A percentile compares a stretch with the other conserved stretches of the same genome.
These are phyloP conservation scores for Pandemis cinnamomeana DNA, from an alignment of 2,888 invertebrate genomes.

Conservation along the genomic window DNA sequence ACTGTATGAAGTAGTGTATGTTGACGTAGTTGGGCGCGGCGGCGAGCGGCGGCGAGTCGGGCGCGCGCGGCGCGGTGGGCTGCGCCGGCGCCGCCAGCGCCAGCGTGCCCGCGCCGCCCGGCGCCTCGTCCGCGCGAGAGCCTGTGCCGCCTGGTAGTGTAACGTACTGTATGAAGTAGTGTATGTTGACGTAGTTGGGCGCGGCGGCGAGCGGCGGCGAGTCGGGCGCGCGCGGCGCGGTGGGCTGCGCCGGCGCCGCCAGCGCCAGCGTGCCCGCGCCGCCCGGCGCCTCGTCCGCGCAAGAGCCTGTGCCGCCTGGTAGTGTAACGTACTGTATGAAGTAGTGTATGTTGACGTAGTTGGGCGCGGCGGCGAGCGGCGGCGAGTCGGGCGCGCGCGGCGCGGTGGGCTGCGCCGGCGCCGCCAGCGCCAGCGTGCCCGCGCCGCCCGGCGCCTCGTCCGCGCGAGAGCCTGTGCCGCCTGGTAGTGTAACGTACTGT, in stretches of 20 bases:
- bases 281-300: constrained; percentile 87
- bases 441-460: constrained; percentile 86
- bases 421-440: constrained; percentile 84
- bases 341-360: constrained; percentile 97
- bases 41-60: constrained; percentile 88
- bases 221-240: constrained; percentile 86
- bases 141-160: too few species aligned
- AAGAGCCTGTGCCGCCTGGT: too few species aligned
- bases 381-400: constrained; percentile 89
- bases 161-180: constrained; percentile 92
- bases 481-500: constrained; percentile 78
- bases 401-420: constrained; percentile 60
- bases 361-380: constrained; percentile 87
- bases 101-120: constrained; percentile 85
- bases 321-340: constrained; percentile 88
- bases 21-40: constrained; percentile 95
- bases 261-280: constrained; percentile 85
- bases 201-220: constrained; percentile 88
- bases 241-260: constrained; percentile 52
- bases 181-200: constrained; percentile 96
- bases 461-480: too few species aligned
- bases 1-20: constrained; percentile 96
- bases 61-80: constrained; percentile 82
- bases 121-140: constrained; percentile 88
- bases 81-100: constrained; percentile 63